Evolutionary conservation across 2,113 vertebrate genomes (phyloP).

Genomic region (Mobula hypostoma): DNA sequence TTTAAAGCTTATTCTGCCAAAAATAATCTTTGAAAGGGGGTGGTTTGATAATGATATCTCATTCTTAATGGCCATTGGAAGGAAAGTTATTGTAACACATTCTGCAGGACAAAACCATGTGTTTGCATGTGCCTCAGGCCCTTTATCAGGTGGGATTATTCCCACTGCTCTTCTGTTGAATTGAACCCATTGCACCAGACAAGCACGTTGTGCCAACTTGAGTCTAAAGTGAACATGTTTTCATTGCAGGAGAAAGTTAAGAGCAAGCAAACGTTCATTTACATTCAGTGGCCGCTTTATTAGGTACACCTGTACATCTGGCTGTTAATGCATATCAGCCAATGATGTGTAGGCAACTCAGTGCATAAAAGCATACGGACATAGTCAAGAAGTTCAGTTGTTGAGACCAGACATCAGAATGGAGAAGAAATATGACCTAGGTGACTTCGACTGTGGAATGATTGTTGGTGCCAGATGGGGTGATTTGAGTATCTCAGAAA

Average conservation of each 20-base stretch:
- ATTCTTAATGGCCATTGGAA: conserved; percentile 11
- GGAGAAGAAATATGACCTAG: too few relatives aligned
- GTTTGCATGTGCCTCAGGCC: conserved; percentile 3
- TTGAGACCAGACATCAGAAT: too few relatives aligned
- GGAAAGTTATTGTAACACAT: conserved; percentile 27
- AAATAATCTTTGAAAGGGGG: conserved; percentile 6
- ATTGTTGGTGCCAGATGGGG: too few relatives aligned
- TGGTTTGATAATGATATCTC: conserved; percentile 27
- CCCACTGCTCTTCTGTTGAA: neutral
- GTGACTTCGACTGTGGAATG: too few relatives aligned
- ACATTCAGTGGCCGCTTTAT: too few relatives aligned
- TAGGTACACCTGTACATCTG: too few relatives aligned
- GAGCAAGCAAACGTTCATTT: neutral
- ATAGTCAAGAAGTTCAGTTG: too few relatives aligned
- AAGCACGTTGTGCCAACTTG: neutral
- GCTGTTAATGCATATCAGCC: too few relatives aligned
- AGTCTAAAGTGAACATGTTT: neutral
- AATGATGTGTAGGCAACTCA: too few relatives aligned
- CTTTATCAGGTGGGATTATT: conserved; percentile 22
- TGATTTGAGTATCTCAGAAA: too few relatives aligned
- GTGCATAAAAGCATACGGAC: too few relatives aligned
- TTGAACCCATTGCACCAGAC: conserved; percentile 14
- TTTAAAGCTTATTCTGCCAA: neutral
- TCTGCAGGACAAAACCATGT: neutral
- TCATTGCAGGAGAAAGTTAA: neutral